phyloP scores from a whole-genome alignment of 2,888 invertebrate species.

The Drosophila limbata region DNA sequence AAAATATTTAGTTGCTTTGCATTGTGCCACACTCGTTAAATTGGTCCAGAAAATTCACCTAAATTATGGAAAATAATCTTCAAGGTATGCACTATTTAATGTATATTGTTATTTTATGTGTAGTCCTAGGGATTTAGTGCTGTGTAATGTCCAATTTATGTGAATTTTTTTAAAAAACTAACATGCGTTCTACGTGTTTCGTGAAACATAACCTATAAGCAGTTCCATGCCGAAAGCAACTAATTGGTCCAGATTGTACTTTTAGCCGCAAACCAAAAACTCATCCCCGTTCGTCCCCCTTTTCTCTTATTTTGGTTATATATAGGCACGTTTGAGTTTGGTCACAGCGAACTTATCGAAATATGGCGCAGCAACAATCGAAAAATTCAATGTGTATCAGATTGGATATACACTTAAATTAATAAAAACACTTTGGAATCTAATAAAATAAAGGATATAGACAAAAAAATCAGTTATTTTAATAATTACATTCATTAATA shows the following conservation, averaged over 20 bases:
- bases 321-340: conserved; percentile 9
- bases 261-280: conserved; percentile 3
- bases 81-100: conserved; percentile 21
- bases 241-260: conserved; percentile 10
- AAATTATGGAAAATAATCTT: conserved; percentile 20
- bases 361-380: conserved; percentile 25
- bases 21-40: conserved; percentile 20
- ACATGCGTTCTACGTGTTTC: conserved; percentile 9
- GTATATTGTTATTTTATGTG: conserved; percentile 14
- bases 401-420: conserved; percentile 23
- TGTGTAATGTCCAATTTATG: conserved; percentile 30
- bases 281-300: conserved; percentile 22
- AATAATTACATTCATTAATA: conserved; percentile 26
- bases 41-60: conserved; percentile 10
- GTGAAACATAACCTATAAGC: conserved; percentile 16
- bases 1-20: conserved; percentile 17
- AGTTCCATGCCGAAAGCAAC: conserved; percentile 17
- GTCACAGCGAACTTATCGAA: conserved; percentile 15
- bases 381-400: conserved; percentile 25
- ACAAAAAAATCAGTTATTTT: conserved; percentile 6
- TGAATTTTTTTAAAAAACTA: conserved; percentile 28
- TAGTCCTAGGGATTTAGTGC: conserved; percentile 20
- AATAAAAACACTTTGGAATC: too few species aligned
- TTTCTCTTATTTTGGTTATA: conserved; percentile 15
- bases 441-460: conserved; percentile 9